These are phyloP conservation scores for Branchipolynoe longqiensis DNA, from an alignment of 2,888 invertebrate genomes.

Conservation along the genomic window DNA sequence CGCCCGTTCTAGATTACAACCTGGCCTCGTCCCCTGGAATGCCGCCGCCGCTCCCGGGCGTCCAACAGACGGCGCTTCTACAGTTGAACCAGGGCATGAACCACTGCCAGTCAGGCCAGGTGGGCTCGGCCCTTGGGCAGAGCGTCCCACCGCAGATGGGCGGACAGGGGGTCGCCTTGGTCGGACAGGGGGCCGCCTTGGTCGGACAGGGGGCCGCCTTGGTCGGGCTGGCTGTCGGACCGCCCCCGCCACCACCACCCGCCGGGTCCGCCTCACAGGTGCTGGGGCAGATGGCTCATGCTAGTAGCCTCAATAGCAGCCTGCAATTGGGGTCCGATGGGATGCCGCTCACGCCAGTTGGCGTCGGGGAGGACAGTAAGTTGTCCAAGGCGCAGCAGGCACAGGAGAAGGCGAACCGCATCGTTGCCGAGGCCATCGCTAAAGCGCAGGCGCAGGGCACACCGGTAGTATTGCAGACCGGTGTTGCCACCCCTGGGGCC, in stretches of 20 bases:
- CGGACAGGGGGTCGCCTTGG: neutral
- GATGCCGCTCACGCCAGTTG: neutral
- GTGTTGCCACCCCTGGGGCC: constrained; percentile 68
- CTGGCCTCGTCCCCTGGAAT: neutral
- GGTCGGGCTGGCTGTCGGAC: neutral
- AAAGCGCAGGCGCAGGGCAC: constrained; percentile 73
- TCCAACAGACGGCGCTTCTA: neutral
- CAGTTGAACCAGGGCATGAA: neutral
- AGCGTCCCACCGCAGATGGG: constrained; percentile 42
- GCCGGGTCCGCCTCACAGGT: constrained; percentile 38
- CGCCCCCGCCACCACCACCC: neutral
- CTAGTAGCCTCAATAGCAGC: constrained; percentile 1
- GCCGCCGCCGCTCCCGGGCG: neutral
- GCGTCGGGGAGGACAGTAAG: neutral
- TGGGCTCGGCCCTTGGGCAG: neutral
- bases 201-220: no score
- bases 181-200: no score
- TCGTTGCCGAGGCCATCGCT: constrained; percentile 75
- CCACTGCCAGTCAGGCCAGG: no score
- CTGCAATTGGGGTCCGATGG: neutral
- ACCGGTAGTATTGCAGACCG: no score
- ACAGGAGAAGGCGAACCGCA: constrained; percentile 74
- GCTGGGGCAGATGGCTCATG: constrained; percentile 16
- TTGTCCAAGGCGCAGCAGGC: constrained; percentile 39
- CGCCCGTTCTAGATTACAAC: constrained; percentile 8